Conservation (phyloP, 2,113 vertebrate genomes). For the Lampris incognitus region DNA sequence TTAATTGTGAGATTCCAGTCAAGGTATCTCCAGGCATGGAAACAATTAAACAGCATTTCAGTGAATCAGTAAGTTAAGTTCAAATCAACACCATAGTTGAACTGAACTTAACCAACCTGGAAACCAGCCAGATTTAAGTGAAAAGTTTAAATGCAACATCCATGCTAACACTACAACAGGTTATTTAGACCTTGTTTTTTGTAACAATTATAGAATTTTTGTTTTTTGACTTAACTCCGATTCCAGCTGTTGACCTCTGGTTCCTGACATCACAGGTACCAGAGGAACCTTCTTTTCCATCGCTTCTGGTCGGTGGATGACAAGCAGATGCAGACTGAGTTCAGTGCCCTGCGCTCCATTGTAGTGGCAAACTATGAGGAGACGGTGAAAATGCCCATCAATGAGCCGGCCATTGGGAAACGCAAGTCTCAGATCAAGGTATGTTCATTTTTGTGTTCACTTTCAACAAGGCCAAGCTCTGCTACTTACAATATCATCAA, state of each 20-base stretch:
- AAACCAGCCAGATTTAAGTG: too few species aligned
- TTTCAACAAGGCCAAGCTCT: not conserved
- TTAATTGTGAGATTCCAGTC: not conserved
- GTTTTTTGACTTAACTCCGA: not conserved
- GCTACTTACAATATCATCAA: not conserved
- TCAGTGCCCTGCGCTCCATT: conserved; percentile 93
- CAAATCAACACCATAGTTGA: not conserved
- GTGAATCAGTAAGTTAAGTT: not conserved
- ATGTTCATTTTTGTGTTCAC: conserved; percentile 4
- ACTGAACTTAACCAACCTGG: too few species aligned
- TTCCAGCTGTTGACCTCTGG: not conserved
- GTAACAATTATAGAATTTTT: too few species aligned
- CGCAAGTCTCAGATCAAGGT: conserved; percentile 97
- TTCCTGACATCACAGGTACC: conserved; percentile 84
- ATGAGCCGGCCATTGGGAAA: conserved; percentile 89
- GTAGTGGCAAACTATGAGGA: conserved; percentile 95
- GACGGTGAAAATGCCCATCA: conserved; percentile 97
- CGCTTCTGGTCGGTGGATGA: conserved; percentile 99
- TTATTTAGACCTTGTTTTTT: too few species aligned
- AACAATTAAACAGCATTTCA: too few species aligned
- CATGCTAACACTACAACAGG: too few species aligned
- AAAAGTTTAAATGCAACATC: too few species aligned
- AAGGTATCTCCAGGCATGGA: too few species aligned
- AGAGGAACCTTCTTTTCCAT: conserved; percentile 92
- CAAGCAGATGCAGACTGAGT: conserved; percentile 94